These are phyloP conservation scores for Australoheros scitulus DNA, from an alignment of 2,113 vertebrate species.

Conservation along the genomic window DNA sequence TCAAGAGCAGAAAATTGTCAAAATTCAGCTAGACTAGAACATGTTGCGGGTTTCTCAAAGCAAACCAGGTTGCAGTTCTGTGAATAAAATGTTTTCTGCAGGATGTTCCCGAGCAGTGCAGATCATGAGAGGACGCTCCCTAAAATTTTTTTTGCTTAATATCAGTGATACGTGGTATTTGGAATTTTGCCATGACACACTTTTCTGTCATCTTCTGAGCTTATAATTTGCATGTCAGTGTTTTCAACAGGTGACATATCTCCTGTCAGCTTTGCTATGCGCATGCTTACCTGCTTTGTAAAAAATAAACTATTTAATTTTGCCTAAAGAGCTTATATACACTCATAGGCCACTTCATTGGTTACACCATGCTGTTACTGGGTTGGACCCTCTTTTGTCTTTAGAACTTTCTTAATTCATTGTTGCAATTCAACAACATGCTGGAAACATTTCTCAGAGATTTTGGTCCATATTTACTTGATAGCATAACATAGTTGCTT, in stretches of 20 bases:
- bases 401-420: neutral
- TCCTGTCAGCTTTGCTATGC: neutral
- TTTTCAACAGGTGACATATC: too few relatives aligned
- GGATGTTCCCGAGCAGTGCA: neutral
- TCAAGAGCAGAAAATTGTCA: neutral
- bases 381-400: neutral
- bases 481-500: neutral
- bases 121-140: too few relatives aligned
- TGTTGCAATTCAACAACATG: neutral
- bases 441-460: neutral
- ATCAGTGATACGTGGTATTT: neutral
- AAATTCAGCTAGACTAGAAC: too few relatives aligned
- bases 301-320: neutral
- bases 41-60: too few relatives aligned
- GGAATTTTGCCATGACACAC: neutral
- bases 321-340: neutral
- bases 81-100: neutral
- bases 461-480: neutral
- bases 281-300: neutral
- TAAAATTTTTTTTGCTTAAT: neutral
- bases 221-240: neutral
- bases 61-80: neutral
- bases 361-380: neutral
- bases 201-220: neutral
- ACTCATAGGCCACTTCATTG: neutral